Base-by-base conservation (phyloP, 1,140 invertebrate genomes). In the Solen grandis region DNA sequence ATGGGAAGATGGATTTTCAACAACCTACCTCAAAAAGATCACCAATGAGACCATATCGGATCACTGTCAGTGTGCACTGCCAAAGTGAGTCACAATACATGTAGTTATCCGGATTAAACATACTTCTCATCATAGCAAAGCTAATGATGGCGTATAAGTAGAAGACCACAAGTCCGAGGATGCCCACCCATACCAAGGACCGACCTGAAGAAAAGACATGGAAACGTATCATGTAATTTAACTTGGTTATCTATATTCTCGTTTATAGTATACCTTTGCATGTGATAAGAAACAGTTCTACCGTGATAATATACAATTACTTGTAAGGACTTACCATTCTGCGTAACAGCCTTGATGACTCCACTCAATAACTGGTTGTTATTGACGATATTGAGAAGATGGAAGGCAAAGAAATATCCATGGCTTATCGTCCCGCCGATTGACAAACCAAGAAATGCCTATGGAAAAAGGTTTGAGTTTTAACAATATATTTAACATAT, bases 321-420 rank as follows among this genome's bases (percentile, higher is more conserved):
- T n/a, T n/a, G n/a, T n/a, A n/a, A n/a, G n/a, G n/a, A 41, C 16
- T 84, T 79, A 92, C 91, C 91, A 74, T 92, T 92, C 73, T 91
- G 89, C 29, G 91, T 92, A 50, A 92, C 91, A 72, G 92, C 91
- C 72, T 91, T 89, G 72, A 92, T 92, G 72, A 91, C 92, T 16
- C 92, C 90, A 36, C 87, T 84, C 10, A 92, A 83, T 3, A 92
- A 84, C 63, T 92, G 90, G 81, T 92, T 92, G 83, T 91, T 91
- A 84, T 92, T 91, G 63, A 91, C 90, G 27, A 92, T 86, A 74
- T 92, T 86, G 5, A 92, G 82, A 14, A 92, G 83, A 57, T 91
- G 90, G 77, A 91, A 89, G 27, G 90, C 84, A 81, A 92, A 92
- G 84, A 91, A 90, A 65, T 92, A 92, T 0, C 87, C 90, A 75